Evolutionary conservation across 2,797 vertebrate genomes (phyloP).

Genomic region (Lophotriccus pileatus): DNA sequence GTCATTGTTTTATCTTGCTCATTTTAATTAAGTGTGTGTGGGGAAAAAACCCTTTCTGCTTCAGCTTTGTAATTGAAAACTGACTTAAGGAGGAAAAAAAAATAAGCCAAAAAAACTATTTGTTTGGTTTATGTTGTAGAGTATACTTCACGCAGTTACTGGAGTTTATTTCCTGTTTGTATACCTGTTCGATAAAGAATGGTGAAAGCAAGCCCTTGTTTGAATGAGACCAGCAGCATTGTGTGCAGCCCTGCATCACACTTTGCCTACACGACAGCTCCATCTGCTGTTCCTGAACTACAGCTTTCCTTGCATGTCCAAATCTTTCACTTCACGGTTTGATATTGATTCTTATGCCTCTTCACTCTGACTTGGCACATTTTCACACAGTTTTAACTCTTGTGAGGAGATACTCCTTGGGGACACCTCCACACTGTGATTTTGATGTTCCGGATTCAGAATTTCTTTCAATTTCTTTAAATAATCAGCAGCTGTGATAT

Average conservation of each 20-base stretch:
- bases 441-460: neutral
- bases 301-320: neutral
- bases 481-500: neutral
- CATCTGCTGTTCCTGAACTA: conserved; percentile 1
- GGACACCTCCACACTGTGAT: neutral
- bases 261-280: neutral
- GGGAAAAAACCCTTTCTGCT: neutral
- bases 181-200: neutral
- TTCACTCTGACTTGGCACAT: neutral
- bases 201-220: neutral
- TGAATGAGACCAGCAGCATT: neutral
- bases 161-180: neutral
- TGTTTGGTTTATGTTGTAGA: neutral
- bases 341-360: neutral
- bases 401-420: neutral
- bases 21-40: accelerated
- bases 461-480: neutral
- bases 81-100: neutral
- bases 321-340: neutral
- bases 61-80: neutral
- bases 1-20: neutral
- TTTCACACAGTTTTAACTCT: neutral
- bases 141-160: neutral
- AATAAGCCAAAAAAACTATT: neutral
- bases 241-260: accelerated